Percentiles rank a stretch among this genome's conserved stretches.
These are phyloP conservation scores for Apostichopus japonicus DNA, from an alignment of 35 echinoderm and acorn worm species.

Conservation along the genomic window DNA sequence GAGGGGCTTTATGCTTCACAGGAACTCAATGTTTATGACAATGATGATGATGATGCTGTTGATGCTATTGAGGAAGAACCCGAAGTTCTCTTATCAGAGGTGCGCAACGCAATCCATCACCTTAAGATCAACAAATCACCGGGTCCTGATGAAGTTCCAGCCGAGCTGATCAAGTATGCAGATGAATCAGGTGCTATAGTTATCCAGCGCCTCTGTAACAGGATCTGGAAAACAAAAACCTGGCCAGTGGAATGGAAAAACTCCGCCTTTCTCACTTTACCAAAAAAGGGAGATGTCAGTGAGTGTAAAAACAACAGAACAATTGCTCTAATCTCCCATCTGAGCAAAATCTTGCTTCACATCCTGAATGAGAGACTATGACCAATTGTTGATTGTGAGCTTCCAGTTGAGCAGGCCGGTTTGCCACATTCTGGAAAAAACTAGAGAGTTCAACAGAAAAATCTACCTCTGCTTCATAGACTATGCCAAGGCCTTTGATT, in stretches of 20 bases:
- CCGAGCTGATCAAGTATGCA: background rate
- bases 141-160: background rate
- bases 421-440: too few relatives aligned
- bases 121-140: background rate
- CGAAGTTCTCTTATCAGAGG: background rate
- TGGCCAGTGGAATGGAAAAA: background rate
- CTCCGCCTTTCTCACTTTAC: background rate
- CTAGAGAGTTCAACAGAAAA: too few relatives aligned
- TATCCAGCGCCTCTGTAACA: background rate
- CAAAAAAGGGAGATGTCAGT: background rate
- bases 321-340: too few relatives aligned
- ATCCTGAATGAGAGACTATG: too few relatives aligned
- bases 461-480: too few relatives aligned
- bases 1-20: background rate
- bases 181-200: background rate
- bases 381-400: too few relatives aligned
- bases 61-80: background rate
- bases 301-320: too few relatives aligned
- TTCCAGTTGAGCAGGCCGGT: too few relatives aligned
- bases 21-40: background rate
- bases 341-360: too few relatives aligned
- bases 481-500: too few relatives aligned
- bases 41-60: too few relatives aligned
- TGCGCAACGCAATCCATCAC: background rate
- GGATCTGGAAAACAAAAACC: background rate